Base-by-base conservation (phyloP, 2,888 invertebrate species). In the Drosophila anomalata region DNA sequence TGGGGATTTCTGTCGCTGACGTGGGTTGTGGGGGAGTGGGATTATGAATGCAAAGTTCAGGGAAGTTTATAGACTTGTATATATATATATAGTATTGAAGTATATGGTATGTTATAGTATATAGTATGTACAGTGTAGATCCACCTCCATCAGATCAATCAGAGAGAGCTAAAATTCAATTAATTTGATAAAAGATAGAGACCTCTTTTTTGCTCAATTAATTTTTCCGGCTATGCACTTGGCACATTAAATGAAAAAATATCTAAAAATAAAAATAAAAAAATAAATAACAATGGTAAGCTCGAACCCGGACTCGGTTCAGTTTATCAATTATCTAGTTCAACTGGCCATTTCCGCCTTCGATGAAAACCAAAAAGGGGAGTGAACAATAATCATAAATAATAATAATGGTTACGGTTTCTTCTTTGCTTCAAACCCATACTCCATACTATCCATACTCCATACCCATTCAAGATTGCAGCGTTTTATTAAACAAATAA, bases 401-500 rank as follows among this genome's bases (percentile, higher is more conserved):
- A 79, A 73, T 76, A 84, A 76, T 73, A 76, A 81, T 81, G 69
- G 71, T 51, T 51, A 52, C 53, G 58, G 68, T 33, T 33, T 46
- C 53, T 52, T 39, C 44, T 33, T 61, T 17, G 5, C 39, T 33
- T 29, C 55, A 11, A 12, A 12, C 12, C n/a, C n/a, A 36, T 22
- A 17, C 17, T 17, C 17, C 17, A 17, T 17, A 14, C 14, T n/a
- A n/a, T 14, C 14, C 14, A 14, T 1, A 17, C 17, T 17, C n/a
- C n/a, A 36, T 22, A 12, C 2, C 36, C 36, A 36, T n/a, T 36
- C 36, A n/a, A 12, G 36, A 36, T 36, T 36, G 68, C 63, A 58
- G 79, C 66, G 71, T 70, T 70, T 69, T 69, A 66, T 76, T 78
- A 56, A 63, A 67, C 65, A 75, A 73, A 76, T 65, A 85, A 75